Evolutionary conservation across 53 echinoderm and acorn worm genomes (phyloP).

Genomic region (Astropecten irregularis): DNA sequence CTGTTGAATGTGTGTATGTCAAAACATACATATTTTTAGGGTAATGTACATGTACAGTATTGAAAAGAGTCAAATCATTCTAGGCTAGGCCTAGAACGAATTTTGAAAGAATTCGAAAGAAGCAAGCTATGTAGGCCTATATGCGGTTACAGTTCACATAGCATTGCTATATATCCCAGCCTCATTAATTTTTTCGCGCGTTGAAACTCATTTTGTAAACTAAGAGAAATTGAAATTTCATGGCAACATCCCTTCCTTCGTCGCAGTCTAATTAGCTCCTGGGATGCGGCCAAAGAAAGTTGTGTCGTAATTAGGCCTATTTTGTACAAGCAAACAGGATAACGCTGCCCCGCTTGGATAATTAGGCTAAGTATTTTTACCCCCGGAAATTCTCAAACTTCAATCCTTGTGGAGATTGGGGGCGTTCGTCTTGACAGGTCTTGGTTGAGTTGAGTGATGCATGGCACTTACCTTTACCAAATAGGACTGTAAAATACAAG

Average conservation of each 20-base stretch:
- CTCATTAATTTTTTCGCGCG: too few relatives aligned
- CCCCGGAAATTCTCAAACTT: not conserved
- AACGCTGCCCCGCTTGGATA: not conserved
- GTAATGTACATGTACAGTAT: too few relatives aligned
- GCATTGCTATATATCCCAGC: too few relatives aligned
- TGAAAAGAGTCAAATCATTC: too few relatives aligned
- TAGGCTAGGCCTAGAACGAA: too few relatives aligned
- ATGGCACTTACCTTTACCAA: slow-evolving; percentile 8
- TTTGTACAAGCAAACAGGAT: slow-evolving; percentile 28
- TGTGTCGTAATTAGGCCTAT: not conserved
- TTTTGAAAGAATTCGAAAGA: too few relatives aligned
- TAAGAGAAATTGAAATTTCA: not conserved
- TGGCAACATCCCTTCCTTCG: slow-evolving; percentile 8
- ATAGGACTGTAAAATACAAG: slow-evolving; percentile 1
- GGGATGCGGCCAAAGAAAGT: too few relatives aligned
- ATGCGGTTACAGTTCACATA: too few relatives aligned
- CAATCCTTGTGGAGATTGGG: not conserved
- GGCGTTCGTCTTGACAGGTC: slow-evolving; percentile 1
- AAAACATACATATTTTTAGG: too few relatives aligned
- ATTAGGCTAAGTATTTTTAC: slow-evolving; percentile 26
- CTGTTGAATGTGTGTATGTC: too few relatives aligned
- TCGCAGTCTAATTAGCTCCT: not conserved
- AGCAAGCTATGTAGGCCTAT: too few relatives aligned
- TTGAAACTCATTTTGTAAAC: not conserved
- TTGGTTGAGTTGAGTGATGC: not conserved